phyloP scores from a whole-genome alignment of 2,113 vertebrate species.

The Numida meleagris region DNA sequence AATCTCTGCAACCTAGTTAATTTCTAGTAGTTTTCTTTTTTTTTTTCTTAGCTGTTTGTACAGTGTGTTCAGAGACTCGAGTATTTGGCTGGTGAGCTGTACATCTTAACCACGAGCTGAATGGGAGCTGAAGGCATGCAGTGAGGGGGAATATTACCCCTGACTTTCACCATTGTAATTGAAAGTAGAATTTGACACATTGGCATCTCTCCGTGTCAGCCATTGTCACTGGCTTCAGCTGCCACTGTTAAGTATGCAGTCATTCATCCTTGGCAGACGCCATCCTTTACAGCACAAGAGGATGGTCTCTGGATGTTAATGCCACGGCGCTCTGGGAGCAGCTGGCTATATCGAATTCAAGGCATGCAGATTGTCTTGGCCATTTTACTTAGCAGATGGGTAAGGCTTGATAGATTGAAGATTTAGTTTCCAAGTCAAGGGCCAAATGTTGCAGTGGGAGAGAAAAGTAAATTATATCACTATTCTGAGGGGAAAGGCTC shows the following conservation, averaged over 20 bases:
- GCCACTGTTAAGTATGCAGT: slow-evolving; percentile 45
- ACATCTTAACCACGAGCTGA: not conserved
- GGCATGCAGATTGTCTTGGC: slow-evolving; percentile 76
- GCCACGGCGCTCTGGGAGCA: slow-evolving; percentile 62
- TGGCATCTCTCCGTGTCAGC: slow-evolving; percentile 26
- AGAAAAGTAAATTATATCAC: slow-evolving; percentile 66
- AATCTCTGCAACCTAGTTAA: slow-evolving; percentile 41
- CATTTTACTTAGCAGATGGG: slow-evolving; percentile 76
- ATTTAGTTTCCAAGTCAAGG: slow-evolving; percentile 73
- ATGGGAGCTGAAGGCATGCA: not conserved
- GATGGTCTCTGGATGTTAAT: slow-evolving; percentile 61
- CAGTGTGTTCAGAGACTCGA: not conserved
- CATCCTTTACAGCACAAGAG: slow-evolving; percentile 53
- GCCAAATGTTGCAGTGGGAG: slow-evolving; percentile 69
- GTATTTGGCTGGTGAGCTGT: not conserved
- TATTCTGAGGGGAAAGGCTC: slow-evolving; percentile 40
- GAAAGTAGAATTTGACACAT: slow-evolving; percentile 63
- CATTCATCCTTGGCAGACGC: slow-evolving; percentile 49
- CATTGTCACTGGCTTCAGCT: slow-evolving; percentile 34
- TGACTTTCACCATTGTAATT: slow-evolving; percentile 56
- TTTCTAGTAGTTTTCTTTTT: slow-evolving; percentile 15
- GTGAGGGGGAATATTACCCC: slow-evolving; percentile 34
- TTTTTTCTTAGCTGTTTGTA: not conserved
- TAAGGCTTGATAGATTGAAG: slow-evolving; percentile 74
- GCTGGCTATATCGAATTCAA: slow-evolving; percentile 68